Conservation (phyloP, 2,113 vertebrate genomes). For the Coryphaenoides rupestris region DNA sequence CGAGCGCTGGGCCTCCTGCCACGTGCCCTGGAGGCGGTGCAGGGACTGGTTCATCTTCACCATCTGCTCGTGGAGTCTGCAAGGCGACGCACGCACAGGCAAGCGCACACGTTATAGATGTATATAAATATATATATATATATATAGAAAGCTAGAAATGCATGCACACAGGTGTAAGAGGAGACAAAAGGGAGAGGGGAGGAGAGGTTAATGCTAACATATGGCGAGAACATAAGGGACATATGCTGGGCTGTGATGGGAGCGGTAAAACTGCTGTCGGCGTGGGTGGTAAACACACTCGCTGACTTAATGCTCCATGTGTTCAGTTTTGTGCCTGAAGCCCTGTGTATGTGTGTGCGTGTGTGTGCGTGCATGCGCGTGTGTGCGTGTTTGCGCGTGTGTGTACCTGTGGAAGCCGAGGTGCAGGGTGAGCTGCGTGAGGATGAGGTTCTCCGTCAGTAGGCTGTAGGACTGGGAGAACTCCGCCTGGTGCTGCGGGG, state of each 20-base stretch:
- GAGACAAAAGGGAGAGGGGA: background rate
- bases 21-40: slow-evolving; percentile 92
- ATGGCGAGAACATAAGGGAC: background rate
- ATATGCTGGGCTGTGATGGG: background rate
- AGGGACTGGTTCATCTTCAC: slow-evolving; percentile 98
- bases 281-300: background rate
- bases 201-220: slow-evolving; percentile 14
- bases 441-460: slow-evolving; percentile 93
- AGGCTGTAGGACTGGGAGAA: slow-evolving; percentile 89
- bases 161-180: background rate
- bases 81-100: background rate
- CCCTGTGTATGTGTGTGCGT: background rate
- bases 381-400: background rate
- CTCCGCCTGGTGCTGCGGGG: slow-evolving; percentile 77
- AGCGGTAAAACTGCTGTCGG: background rate
- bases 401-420: slow-evolving; percentile 91
- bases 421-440: slow-evolving; percentile 90
- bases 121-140: too few species aligned
- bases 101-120: background rate
- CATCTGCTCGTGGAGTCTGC: slow-evolving; percentile 96
- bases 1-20: slow-evolving; percentile 90
- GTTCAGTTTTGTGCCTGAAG: too few species aligned
- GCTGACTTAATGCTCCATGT: background rate
- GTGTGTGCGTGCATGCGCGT: background rate
- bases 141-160: background rate